Conservation (phyloP, 2,797 vertebrate genomes). For the Neopelma chrysocephalum region DNA sequence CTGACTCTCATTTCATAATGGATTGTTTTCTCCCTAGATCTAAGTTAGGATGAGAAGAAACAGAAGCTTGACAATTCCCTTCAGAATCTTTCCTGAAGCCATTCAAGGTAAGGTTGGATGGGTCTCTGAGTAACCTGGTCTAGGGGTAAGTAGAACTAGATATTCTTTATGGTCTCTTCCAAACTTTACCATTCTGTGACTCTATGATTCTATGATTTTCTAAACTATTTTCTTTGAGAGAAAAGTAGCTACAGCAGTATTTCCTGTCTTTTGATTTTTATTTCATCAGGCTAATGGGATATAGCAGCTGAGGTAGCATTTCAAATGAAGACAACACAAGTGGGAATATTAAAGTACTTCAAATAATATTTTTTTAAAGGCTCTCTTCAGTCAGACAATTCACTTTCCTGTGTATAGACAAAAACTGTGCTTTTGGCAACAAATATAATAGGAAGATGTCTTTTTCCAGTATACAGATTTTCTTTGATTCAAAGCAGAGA, state of each 20-base stretch:
- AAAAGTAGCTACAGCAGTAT: not conserved
- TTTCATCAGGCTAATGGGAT: not conserved
- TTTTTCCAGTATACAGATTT: not conserved
- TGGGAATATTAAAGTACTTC: not conserved
- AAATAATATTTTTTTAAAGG: not conserved
- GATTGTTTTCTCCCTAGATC: not conserved
- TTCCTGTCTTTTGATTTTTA: not conserved
- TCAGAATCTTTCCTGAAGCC: not conserved
- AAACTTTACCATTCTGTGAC: not conserved
- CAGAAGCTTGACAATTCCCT: not conserved
- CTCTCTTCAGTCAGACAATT: not conserved
- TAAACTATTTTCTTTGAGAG: not conserved
- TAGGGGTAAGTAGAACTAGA: not conserved
- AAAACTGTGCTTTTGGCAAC: not conserved
- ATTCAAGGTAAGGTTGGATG: not conserved
- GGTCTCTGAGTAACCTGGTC: not conserved
- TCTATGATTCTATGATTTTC: not conserved
- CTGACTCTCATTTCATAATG: not conserved
- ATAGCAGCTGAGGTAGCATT: not conserved
- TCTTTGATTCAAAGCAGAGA: not conserved
- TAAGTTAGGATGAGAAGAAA: not conserved
- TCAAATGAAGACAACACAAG: not conserved
- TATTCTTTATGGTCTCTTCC: not conserved
- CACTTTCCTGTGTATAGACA: not conserved
- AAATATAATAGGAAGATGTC: not conserved